These are phyloP conservation scores for Tetragnatha montana DNA, from an alignment of 2,888 invertebrate genomes.

Conservation along the genomic window DNA sequence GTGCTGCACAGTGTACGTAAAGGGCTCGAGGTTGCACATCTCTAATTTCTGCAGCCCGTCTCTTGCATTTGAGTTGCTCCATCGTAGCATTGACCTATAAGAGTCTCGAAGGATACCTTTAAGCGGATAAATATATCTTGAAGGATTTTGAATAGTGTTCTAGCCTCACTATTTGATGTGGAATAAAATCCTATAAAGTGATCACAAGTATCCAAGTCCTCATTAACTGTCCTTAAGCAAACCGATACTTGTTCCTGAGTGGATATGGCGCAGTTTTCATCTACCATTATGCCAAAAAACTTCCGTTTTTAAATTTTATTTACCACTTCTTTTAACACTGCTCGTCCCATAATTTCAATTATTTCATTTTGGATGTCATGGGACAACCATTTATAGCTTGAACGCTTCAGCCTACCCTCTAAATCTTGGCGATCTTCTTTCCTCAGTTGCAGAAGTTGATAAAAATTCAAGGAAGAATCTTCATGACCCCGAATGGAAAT, in stretches of 20 bases:
- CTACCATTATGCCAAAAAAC: not conserved
- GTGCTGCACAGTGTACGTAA: conserved; percentile 8
- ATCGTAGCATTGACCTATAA: not conserved
- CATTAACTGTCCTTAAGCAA: conserved; percentile 2
- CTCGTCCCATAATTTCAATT: not conserved
- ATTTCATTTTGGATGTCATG: not conserved
- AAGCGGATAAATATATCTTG: conserved; percentile 1
- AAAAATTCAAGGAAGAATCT: not conserved
- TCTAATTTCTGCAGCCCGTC: not conserved
- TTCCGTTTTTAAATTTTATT: not conserved
- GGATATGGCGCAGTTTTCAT: not conserved
- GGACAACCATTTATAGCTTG: not conserved
- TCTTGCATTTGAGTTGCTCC: conserved; percentile 7
- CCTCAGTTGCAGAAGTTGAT: not conserved
- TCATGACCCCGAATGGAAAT: not conserved
- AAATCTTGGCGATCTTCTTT: not conserved
- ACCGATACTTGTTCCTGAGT: conserved; percentile 2
- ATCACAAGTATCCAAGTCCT: not conserved
- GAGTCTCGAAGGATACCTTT: not conserved
- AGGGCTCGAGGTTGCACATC: not conserved
- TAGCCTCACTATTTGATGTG: not conserved
- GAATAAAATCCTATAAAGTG: not conserved
- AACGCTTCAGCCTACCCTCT: not conserved
- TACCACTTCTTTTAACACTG: not conserved
- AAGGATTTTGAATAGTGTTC: not conserved